Percentiles rank a stretch among this genome's conserved stretches.
Conservation (phyloP, 2,797 vertebrate genomes). For the Streptopelia turtur region DNA sequence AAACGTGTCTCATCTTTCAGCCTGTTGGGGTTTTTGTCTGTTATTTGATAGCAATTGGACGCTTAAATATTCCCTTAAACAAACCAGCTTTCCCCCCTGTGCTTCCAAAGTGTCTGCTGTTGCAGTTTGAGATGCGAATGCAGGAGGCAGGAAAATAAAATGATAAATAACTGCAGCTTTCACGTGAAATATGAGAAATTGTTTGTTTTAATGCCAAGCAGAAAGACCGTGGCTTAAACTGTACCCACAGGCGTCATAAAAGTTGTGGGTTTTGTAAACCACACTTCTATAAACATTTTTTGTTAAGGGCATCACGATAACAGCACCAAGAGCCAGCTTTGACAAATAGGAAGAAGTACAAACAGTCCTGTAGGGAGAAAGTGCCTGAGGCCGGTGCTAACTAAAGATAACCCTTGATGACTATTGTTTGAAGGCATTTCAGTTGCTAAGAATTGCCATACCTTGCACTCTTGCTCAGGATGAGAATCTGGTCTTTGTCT, state of each 20-base stretch:
- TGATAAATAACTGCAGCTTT: constrained; percentile 9
- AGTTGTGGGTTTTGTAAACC: constrained; percentile 10
- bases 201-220: constrained; percentile 42
- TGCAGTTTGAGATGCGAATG: neutral
- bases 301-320: constrained; percentile 20
- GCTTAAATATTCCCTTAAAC: neutral
- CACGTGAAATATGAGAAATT: neutral
- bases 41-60: constrained; percentile 14
- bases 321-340: neutral
- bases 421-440: constrained; percentile 18
- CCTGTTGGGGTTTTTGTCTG: neutral
- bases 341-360: constrained; percentile 16
- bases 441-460: neutral
- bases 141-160: constrained; percentile 15
- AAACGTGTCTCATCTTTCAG: neutral
- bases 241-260: constrained; percentile 21
- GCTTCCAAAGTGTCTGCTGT: neutral
- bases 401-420: constrained; percentile 34
- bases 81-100: neutral
- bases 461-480: neutral
- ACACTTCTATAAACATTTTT: constrained; percentile 7
- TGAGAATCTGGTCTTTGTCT: neutral
- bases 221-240: constrained; percentile 30
- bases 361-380: constrained; percentile 34
- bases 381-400: constrained; percentile 52